A percentile compares a stretch with the other conserved stretches of the same genome.
Conservation (phyloP, 2,113 vertebrate genomes). For the Syngnathus scovelli region DNA sequence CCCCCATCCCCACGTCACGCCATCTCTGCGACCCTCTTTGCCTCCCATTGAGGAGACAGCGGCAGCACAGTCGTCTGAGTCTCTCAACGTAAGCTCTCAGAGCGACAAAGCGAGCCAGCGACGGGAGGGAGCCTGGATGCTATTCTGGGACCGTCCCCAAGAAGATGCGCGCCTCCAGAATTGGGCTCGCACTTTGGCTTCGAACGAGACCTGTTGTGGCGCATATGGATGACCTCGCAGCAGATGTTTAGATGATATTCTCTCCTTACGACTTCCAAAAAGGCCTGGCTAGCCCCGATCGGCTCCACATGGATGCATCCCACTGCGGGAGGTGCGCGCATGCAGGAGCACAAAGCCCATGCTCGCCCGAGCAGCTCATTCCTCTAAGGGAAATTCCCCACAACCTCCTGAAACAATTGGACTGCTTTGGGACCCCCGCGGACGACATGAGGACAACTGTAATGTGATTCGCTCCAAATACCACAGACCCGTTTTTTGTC, state of each 20-base stretch:
- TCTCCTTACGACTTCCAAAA: constrained; percentile 1
- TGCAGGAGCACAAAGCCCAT: constrained; percentile 52
- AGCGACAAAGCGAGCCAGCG: constrained; percentile 6
- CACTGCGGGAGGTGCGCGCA: constrained; percentile 30
- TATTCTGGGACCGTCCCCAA: not conserved
- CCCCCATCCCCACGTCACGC: not conserved
- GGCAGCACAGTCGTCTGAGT: constrained; percentile 10
- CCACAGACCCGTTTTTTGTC: constrained; percentile 19
- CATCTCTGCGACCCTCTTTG: constrained; percentile 11
- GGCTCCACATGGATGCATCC: constrained; percentile 50
- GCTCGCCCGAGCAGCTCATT: constrained; percentile 24
- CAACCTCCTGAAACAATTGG: constrained; percentile 43
- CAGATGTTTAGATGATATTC: constrained; percentile 20
- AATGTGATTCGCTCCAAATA: constrained; percentile 40
- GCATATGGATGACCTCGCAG: constrained; percentile 28
- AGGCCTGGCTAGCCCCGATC: constrained; percentile 31
- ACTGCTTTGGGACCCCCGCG: constrained; percentile 23
- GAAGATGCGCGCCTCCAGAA: constrained; percentile 8
- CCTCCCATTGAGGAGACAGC: constrained; percentile 53
- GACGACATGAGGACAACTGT: constrained; percentile 42
- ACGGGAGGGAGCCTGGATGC: not conserved
- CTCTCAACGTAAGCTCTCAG: not conserved
- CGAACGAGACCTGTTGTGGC: constrained; percentile 70
- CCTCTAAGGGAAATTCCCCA: constrained; percentile 33
- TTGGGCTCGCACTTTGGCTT: constrained; percentile 48